Conservation (phyloP, 2,888 invertebrate species). For the Tachina fera region DNA sequence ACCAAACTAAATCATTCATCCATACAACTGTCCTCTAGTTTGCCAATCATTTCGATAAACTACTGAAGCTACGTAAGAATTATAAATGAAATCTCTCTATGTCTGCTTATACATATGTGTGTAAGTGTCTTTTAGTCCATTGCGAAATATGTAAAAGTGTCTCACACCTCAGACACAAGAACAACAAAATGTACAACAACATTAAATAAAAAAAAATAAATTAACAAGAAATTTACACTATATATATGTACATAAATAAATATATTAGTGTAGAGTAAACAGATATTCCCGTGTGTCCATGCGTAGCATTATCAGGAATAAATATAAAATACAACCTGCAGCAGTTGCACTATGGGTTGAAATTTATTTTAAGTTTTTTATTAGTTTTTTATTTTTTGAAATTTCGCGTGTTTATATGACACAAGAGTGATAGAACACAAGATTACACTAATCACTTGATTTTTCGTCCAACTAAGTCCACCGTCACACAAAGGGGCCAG, state of each 20-base stretch:
- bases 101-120: constrained; percentile 39
- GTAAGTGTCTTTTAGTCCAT: constrained; percentile 25
- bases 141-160: constrained; percentile 40
- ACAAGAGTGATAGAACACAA: no score
- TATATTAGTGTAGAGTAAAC: neutral
- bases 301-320: constrained; percentile 62
- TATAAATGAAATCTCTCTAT: neutral
- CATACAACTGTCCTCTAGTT: constrained; percentile 45
- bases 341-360: constrained; percentile 28
- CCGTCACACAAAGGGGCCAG: no score
- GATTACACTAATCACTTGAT: no score
- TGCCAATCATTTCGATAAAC: constrained; percentile 51
- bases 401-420: no score
- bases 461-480: no score
- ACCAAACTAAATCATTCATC: constrained; percentile 54
- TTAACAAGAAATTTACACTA: constrained; percentile 20
- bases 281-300: constrained; percentile 63
- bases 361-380: neutral
- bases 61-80: neutral
- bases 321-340: constrained; percentile 48
- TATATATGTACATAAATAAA: neutral
- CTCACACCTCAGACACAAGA: constrained; percentile 69
- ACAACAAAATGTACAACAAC: constrained; percentile 12
- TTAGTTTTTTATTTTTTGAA: no score
- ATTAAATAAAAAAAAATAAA: constrained; percentile 35